These are phyloP conservation scores for Anseranas semipalmata DNA, from an alignment of 2,113 vertebrate species.

Conservation along the genomic window DNA sequence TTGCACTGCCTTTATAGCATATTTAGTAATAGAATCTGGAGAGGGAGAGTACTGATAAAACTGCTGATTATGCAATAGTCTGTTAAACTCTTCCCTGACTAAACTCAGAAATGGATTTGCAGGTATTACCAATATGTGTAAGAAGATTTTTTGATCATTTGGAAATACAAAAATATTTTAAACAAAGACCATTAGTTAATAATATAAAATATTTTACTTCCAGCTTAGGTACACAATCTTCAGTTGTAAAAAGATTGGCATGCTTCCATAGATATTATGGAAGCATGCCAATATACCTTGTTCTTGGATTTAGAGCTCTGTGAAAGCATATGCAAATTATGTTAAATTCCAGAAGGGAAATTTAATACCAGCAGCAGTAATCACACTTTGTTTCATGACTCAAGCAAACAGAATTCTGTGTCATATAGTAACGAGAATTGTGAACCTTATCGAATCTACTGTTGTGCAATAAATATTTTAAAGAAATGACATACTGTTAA, in stretches of 20 bases:
- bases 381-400: background rate
- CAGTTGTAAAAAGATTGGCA: background rate
- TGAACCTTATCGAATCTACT: background rate
- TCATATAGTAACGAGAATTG: background rate
- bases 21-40: background rate
- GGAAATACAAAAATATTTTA: background rate
- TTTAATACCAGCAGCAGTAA: background rate
- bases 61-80: background rate
- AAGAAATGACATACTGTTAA: background rate
- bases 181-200: background rate
- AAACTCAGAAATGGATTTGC: background rate
- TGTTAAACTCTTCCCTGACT: background rate
- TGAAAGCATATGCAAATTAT: background rate
- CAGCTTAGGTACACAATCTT: background rate
- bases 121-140: background rate
- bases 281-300: background rate
- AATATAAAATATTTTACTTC: background rate
- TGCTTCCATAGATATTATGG: background rate
- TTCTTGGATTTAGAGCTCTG: background rate
- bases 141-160: background rate
- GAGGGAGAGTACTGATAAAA: background rate
- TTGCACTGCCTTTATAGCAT: background rate
- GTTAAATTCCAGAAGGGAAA: background rate
- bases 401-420: background rate
- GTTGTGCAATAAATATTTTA: background rate